Base-by-base conservation (phyloP, 2,888 invertebrate species). In the Drosophila nr. perissopoda region DNA sequence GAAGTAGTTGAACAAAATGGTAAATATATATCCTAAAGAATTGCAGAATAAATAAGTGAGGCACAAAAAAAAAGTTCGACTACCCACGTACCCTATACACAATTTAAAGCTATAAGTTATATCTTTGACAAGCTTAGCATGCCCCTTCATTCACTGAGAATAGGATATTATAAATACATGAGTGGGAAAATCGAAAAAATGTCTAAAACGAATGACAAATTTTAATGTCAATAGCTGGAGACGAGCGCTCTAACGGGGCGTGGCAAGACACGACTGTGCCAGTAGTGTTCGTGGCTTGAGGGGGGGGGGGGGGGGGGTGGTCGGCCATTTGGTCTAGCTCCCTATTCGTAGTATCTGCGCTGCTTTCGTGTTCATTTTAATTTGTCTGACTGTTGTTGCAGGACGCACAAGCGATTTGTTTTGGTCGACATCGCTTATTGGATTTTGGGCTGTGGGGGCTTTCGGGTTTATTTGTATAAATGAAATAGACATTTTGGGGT, bases 401-500 rank as follows among this genome's bases (percentile, higher is more conserved):
- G 84, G 73, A 82, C 74, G 76, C 76, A 82, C 80, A 89, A 87
- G 76, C 89, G 89, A 89, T 86, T 86, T 86, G 87, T 86, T 89
- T 89, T 82, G 82, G 68, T 66, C 56, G 76, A 48, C 80, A 59
- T 49, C 64, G 58, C 65, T 38, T 76, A 80, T 78, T 76, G 76
- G 38, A n/a, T 38, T n/a, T 31, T 31, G 45, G n/a, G 36, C 53
- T 34, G 34, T 36, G 16, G 45, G 63, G 40, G 27, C 57, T 78
- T 67, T 71, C 54, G 73, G 87, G 74, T 84, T 84, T 90, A 82
- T 86, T 87, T 86, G 83, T 89, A 88, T 90, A 89, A 90, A 90
- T 91, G 89, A 87, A 89, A 89, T 91, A 78, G 88, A 89, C 85
- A 85, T 88, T 89, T 90, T 90, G 80, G 85, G 90, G 91, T 91